Evolutionary conservation across 92 coral and sea anemone genomes (phyloP), one percentile per base, ranked within the genome.

Genomic region (Isaurus tuberculatus): DNA sequence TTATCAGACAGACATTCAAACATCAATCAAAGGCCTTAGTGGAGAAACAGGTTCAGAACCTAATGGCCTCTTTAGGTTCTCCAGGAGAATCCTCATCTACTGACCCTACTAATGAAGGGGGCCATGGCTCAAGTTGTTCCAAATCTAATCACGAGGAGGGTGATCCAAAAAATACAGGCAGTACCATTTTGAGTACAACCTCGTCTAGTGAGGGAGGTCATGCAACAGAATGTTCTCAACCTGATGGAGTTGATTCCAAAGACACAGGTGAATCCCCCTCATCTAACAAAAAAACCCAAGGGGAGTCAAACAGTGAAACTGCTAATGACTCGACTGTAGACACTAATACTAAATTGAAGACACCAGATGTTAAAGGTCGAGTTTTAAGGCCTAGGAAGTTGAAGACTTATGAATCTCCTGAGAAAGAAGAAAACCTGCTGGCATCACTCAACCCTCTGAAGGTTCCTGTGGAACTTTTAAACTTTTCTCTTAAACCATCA

Each of bases 391-490:
- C 82, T 22, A 46, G 82, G 33, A 77, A 55, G 37, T 22, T 20
- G 22, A 75, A 75, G 82, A 34, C 19, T 23, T 13, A 48, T 30
- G 25, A 32, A 33, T 61, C 89, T 51, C 75, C n/a, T 16, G 58
- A 55, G 14, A 61, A 72, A 31, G 68, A 57, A 26, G 25, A 63
- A 49, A 88, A 81, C 25, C 86, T 85, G 71, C 90, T 92, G 15
- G 88, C 86, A 5, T 94, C 99, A 9, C 84, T 97, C n/a, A 97
- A 97, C 28, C 99, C 99, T 19, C 77, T 97, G 6, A 88, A 83
- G 42, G 90, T 97, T 0, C 99, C 99, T 2, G 99, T 97, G 13
- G 31, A 90, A n/a, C 81, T 97, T 26, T 79, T 97, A 34, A 97
- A 87, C 70, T 85, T 94, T 68, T 79, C 79, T 25, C 68, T 55